These are phyloP conservation scores for Pomatostomus ruficeps DNA, from an alignment of 2,113 vertebrate genomes.

Conservation along the genomic window DNA sequence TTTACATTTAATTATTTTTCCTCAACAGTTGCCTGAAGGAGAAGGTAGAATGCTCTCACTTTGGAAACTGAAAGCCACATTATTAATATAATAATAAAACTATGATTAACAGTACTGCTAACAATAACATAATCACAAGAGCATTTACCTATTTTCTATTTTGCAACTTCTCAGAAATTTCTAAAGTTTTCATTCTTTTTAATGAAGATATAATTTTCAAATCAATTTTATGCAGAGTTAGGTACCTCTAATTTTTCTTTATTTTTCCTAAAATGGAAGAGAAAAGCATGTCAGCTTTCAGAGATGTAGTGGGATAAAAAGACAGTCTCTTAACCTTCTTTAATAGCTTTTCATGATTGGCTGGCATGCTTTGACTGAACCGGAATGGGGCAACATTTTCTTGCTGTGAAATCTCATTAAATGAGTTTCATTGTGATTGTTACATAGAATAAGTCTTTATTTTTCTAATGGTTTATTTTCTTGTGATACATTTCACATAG, in stretches of 20 bases:
- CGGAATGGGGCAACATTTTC: background rate
- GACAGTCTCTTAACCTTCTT: background rate
- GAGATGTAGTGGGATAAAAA: background rate
- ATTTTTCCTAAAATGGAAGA: background rate
- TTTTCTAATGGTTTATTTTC: conserved; percentile 32
- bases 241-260: background rate
- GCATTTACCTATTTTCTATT: background rate
- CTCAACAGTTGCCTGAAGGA: background rate
- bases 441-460: background rate
- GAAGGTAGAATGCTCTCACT: background rate
- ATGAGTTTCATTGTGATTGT: background rate
- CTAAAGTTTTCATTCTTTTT: background rate
- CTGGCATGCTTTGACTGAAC: conserved; percentile 54
- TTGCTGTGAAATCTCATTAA: conserved; percentile 38
- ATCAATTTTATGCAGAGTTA: background rate
- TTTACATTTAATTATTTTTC: conserved; percentile 36
- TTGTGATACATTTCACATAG: background rate
- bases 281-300: conserved; percentile 2
- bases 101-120: background rate
- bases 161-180: background rate
- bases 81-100: background rate
- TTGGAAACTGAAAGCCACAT: background rate
- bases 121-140: background rate
- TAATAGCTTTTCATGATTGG: conserved; percentile 25
- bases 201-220: background rate